Conservation (phyloP, 2,113 vertebrate species). For the Caretta caretta region DNA sequence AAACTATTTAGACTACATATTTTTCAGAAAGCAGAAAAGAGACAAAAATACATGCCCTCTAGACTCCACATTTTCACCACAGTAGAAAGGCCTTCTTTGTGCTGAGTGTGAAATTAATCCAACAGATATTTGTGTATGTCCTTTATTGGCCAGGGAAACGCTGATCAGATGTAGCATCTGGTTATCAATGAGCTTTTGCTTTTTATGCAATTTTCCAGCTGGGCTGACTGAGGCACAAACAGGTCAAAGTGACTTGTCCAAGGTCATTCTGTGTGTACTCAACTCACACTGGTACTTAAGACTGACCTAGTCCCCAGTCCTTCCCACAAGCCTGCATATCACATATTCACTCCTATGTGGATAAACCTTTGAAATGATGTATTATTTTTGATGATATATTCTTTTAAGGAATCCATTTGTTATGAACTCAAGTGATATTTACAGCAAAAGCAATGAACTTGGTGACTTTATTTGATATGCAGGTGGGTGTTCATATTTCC, state of each 20-base stretch:
- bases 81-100: background rate
- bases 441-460: constrained; percentile 58
- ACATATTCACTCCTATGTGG: background rate
- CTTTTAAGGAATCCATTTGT: constrained; percentile 42
- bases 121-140: constrained; percentile 31
- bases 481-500: constrained; percentile 63
- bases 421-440: constrained; percentile 40
- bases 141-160: background rate
- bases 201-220: constrained; percentile 55
- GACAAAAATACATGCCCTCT: background rate
- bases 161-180: constrained; percentile 48
- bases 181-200: constrained; percentile 39
- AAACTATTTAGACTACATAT: background rate
- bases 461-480: constrained; percentile 63
- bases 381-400: constrained; percentile 36
- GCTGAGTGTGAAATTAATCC: background rate
- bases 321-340: background rate
- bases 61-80: background rate
- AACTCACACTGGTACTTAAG: background rate
- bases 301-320: background rate
- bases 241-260: constrained; percentile 64
- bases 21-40: background rate
- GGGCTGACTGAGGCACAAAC: constrained; percentile 40
- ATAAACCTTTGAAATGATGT: constrained; percentile 43
- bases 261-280: constrained; percentile 45